Evolutionary conservation across 2,888 invertebrate species (phyloP), one percentile per base, ranked within the genome.

Genomic region (Leucophenga montana): DNA sequence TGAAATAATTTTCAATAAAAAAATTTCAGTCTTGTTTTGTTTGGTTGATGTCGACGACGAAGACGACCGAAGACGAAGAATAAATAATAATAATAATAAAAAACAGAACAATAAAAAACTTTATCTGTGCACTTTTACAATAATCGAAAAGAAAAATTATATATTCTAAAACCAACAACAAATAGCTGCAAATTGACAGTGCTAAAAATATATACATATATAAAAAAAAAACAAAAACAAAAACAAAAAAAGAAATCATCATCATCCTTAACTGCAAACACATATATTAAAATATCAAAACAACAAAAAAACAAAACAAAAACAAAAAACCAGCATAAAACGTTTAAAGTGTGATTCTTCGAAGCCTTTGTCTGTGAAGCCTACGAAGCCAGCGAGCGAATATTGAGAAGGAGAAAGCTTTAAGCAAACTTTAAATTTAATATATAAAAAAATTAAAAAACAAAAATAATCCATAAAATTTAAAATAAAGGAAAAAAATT

Each of bases 271-370:
- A 74, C 74, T 75, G 72, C 3, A 54, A 54, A 16, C 18, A n/a
- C 6, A n/a, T 14, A 14, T n/a, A 1, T 46, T 46, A 2, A 14
- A 50, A 50, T 50, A 50, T n/a, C 50, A n/a, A 50, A 50, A 18
- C 5, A 50, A 62, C 70, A 73, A 70, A 73, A 74, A 71, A 67
- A 66, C 44, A 65, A 75, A 74, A 72, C n/a, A 68, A 68, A 75
- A 74, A 75, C 71, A 73, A 77, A 71, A 72, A 46, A 77, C 44
- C 44, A 69, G 68, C 46, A 46, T 46, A 46, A 46, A 80, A 77
- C 79, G 76, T 78, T 83, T 75, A 76, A 76, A 78, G 83, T 84
- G 84, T 83, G 84, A 84, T 79, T 84, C 79, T 77, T 82, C 78
- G 73, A 77, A 82, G 81, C 84, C 82, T 85, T 81, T 78, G 80